Conservation (phyloP, 2,888 invertebrate species). For the Trachelus iudaicus region DNA sequence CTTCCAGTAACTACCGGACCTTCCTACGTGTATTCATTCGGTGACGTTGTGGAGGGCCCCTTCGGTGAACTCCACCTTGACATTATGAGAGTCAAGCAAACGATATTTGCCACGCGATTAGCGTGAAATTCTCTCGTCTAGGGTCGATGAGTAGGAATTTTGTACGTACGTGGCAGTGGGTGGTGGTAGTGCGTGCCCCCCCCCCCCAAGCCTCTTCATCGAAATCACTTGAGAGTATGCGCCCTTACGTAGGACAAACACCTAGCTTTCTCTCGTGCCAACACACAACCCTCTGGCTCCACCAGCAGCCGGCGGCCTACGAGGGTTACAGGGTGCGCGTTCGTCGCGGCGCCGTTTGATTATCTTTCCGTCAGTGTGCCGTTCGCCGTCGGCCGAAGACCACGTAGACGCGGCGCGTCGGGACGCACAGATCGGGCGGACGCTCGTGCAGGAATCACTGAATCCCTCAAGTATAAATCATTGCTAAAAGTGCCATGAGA, state of each 20-base stretch:
- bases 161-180: too few species aligned
- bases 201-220: not conserved
- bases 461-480: too few species aligned
- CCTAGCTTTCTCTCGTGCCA: conserved; percentile 18
- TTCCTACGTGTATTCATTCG: not conserved
- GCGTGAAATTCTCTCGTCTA: too few species aligned
- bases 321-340: conserved; percentile 49
- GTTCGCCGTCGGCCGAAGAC: conserved; percentile 58
- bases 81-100: not conserved
- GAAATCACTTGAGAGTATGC: conserved; percentile 25
- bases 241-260: conserved; percentile 31
- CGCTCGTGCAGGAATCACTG: too few species aligned
- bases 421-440: conserved; percentile 6
- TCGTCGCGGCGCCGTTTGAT: conserved; percentile 47
- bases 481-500: too few species aligned
- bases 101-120: too few species aligned
- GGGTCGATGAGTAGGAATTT: too few species aligned
- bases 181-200: not conserved
- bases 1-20: not conserved
- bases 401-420: conserved; percentile 39
- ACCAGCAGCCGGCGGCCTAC: not conserved
- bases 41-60: not conserved
- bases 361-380: conserved; percentile 54
- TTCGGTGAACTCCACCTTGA: not conserved
- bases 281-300: conserved; percentile 1